phyloP scores from a whole-genome alignment of 2,888 invertebrate species.

The Thumatha senex region DNA sequence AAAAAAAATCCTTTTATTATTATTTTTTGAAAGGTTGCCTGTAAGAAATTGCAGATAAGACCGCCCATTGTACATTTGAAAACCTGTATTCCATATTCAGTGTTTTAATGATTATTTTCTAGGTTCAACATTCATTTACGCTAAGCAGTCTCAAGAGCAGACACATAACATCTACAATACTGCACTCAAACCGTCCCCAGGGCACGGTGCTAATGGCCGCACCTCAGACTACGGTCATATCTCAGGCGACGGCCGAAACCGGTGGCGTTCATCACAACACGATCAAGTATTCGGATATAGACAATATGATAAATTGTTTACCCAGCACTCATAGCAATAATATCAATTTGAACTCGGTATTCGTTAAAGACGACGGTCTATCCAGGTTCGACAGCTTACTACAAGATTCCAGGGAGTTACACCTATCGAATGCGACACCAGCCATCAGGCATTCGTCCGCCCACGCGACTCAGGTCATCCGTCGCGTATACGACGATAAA shows the following conservation, averaged over 20 bases:
- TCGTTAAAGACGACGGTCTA: conserved; percentile 65
- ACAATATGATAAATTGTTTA: conserved; percentile 65
- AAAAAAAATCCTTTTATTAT: too few relatives aligned
- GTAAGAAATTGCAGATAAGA: too few relatives aligned
- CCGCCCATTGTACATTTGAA: too few relatives aligned
- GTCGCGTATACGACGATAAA: conserved; percentile 62
- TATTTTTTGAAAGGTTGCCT: too few relatives aligned
- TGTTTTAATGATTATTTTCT: conserved; percentile 25
- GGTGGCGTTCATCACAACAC: conserved; percentile 44
- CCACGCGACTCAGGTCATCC: conserved; percentile 73
- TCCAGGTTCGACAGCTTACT: conserved; percentile 65
- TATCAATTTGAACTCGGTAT: conserved; percentile 50
- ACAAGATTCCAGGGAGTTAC: conserved; percentile 63
- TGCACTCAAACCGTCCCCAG: conserved; percentile 64
- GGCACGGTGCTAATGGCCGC: conserved; percentile 73
- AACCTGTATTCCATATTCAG: neutral
- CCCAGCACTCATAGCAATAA: conserved; percentile 47
- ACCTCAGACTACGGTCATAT: conserved; percentile 72
- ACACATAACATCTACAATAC: conserved; percentile 71
- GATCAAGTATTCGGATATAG: conserved; percentile 65
- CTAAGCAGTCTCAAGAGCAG: conserved; percentile 65
- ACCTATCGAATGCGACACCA: conserved; percentile 62
- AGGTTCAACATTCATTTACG: conserved; percentile 74
- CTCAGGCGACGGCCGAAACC: conserved; percentile 60
- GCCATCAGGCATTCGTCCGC: conserved; percentile 68